Conservation (phyloP, 2,888 invertebrate species). For the Hypomecis atomaria region DNA sequence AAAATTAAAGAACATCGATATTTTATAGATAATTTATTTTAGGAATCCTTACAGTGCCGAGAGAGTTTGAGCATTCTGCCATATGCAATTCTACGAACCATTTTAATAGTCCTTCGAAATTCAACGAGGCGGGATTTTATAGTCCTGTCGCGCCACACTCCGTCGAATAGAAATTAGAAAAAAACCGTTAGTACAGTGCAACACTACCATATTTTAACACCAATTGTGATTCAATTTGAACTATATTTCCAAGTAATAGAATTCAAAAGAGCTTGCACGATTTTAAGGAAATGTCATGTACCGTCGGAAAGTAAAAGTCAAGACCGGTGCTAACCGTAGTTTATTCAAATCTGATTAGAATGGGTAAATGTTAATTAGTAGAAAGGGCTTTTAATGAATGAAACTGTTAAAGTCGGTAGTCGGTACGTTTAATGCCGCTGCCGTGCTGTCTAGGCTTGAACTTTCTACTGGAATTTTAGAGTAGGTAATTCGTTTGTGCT, state of each 20-base stretch:
- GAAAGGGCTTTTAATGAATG: slow-evolving; percentile 38
- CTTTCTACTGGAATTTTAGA: slow-evolving; percentile 15
- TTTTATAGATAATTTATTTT: slow-evolving; percentile 11
- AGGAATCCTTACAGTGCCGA: not conserved
- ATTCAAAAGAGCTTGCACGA: slow-evolving; percentile 16
- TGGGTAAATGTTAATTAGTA: slow-evolving; percentile 42
- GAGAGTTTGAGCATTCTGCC: slow-evolving; percentile 1
- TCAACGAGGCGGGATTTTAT: slow-evolving; percentile 2
- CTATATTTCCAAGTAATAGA: slow-evolving; percentile 1
- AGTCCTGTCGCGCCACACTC: not conserved
- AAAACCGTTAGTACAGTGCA: slow-evolving; percentile 9
- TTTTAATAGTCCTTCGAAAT: slow-evolving; percentile 3
- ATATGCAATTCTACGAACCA: slow-evolving; percentile 5
- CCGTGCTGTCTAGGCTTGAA: slow-evolving; percentile 18
- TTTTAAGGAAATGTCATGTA: slow-evolving; percentile 37
- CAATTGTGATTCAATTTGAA: slow-evolving; percentile 3
- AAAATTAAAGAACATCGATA: not conserved
- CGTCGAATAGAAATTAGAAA: not conserved
- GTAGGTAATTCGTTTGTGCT: not conserved
- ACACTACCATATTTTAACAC: slow-evolving; percentile 1
- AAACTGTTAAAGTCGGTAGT: slow-evolving; percentile 17
- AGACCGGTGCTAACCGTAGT: slow-evolving; percentile 37
- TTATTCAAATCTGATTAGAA: slow-evolving; percentile 35
- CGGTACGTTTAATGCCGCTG: slow-evolving; percentile 22
- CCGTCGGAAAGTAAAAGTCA: slow-evolving; percentile 38